A percentile compares a stretch with the other conserved stretches of the same genome.
Evolutionary conservation across 2,797 vertebrate species (phyloP).

Genomic region (Pseudochromis fuscus): DNA sequence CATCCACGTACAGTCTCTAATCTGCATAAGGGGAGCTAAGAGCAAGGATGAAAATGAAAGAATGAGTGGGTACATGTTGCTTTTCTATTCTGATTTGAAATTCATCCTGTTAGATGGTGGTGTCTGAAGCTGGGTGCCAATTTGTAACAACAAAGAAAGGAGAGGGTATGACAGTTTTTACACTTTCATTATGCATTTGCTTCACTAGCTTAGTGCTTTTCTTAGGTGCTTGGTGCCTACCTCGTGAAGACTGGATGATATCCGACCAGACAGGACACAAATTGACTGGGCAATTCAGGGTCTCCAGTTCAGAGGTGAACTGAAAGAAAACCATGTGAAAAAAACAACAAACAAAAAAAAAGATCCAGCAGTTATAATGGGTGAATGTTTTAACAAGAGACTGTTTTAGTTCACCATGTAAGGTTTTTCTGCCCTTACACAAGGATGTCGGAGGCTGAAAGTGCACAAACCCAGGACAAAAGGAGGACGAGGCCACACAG

Average conservation of each 20-base stretch:
- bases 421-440: too few species aligned
- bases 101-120: conserved; percentile 4
- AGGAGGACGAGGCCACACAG: too few species aligned
- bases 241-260: neutral
- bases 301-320: neutral
- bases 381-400: too few species aligned
- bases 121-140: neutral
- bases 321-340: too few species aligned
- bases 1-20: conserved; percentile 34
- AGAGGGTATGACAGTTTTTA: neutral
- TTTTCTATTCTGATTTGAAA: conserved; percentile 38
- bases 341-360: too few species aligned
- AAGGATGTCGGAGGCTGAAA: too few species aligned
- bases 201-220: conserved; percentile 1
- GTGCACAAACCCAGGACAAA: too few species aligned
- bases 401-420: too few species aligned
- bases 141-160: conserved; percentile 2
- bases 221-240: neutral
- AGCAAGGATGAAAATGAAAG: conserved; percentile 31
- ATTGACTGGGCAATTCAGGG: neutral
- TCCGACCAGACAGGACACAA: neutral
- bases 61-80: conserved; percentile 12
- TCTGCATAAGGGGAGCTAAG: conserved; percentile 34
- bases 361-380: too few species aligned
- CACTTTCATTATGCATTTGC: conserved; percentile 14